These are phyloP conservation scores for Polyommatus iphigenia DNA, from an alignment of 2,888 invertebrate genomes.

Conservation along the genomic window DNA sequence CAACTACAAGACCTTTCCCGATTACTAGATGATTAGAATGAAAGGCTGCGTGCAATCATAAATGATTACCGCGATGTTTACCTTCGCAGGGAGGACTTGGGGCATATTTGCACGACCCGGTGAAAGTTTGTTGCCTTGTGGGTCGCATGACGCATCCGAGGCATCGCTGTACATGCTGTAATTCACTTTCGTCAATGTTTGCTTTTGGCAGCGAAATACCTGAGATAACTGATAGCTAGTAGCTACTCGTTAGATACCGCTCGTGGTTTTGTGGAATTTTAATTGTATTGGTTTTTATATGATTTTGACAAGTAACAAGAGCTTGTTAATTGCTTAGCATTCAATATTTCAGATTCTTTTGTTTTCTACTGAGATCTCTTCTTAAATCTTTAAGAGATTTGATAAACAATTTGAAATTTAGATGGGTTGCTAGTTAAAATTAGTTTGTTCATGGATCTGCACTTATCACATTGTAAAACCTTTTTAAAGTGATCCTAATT, in stretches of 20 bases:
- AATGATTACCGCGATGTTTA: not conserved
- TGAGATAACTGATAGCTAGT: not conserved
- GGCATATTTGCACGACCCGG: constrained; percentile 19
- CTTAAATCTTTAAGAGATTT: not conserved
- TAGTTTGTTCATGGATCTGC: no score
- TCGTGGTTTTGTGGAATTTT: constrained; percentile 11
- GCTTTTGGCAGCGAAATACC: constrained; percentile 21
- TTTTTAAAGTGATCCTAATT: no score
- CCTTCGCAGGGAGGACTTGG: not conserved
- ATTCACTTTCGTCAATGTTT: constrained; percentile 19
- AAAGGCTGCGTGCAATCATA: not conserved
- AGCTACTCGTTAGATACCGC: not conserved
- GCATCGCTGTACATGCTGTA: not conserved
- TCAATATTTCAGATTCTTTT: not conserved
- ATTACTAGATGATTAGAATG: not conserved
- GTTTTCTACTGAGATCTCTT: no score
- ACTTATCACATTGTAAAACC: not conserved
- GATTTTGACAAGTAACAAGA: not conserved
- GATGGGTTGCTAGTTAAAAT: no score
- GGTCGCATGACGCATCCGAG: not conserved
- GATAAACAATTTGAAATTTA: not conserved
- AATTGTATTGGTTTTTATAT: not conserved
- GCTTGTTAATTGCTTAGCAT: not conserved
- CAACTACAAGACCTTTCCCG: not conserved
- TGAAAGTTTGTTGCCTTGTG: constrained; percentile 26